A percentile compares a stretch with the other conserved stretches of the same genome.
phyloP scores from a whole-genome alignment of 2,888 invertebrate species.

The Acleris holmiana region DNA sequence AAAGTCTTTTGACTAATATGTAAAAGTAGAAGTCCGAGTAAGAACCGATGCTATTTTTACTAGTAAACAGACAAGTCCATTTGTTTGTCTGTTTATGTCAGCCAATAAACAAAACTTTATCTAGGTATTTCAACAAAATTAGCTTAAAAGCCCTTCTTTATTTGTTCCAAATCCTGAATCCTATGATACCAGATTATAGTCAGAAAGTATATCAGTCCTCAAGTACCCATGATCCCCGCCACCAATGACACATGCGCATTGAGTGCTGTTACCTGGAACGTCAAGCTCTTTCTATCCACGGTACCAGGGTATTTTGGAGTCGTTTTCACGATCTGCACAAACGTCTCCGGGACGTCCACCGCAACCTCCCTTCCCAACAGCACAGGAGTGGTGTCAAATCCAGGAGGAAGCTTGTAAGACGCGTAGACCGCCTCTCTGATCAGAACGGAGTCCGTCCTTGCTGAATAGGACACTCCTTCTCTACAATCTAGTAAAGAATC shows the following conservation, averaged over 20 bases:
- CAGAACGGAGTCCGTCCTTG: conserved; percentile 79
- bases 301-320: conserved; percentile 88
- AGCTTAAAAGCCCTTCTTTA: too few relatives aligned
- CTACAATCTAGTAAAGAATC: conserved; percentile 77
- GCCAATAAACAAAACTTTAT: too few relatives aligned
- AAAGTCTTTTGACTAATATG: not conserved
- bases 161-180: too few relatives aligned
- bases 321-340: conserved; percentile 92
- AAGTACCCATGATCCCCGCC: conserved; percentile 39
- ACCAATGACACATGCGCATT: conserved; percentile 50
- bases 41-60: too few relatives aligned
- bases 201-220: conserved; percentile 17
- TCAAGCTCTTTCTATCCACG: conserved; percentile 80
- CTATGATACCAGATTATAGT: not conserved
- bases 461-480: conserved; percentile 76
- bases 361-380: conserved; percentile 87
- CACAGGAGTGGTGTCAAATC: conserved; percentile 79
- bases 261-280: conserved; percentile 78
- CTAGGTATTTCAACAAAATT: too few relatives aligned
- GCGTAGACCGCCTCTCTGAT: conserved; percentile 79
- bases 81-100: too few relatives aligned
- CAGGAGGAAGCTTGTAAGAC: conserved; percentile 75
- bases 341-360: conserved; percentile 95
- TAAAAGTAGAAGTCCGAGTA: too few relatives aligned
- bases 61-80: too few relatives aligned